A percentile compares a stretch with the other conserved stretches of the same genome.
Evolutionary conservation across 2,888 invertebrate species (phyloP).

Genomic region (Drosophila heteroneura): DNA sequence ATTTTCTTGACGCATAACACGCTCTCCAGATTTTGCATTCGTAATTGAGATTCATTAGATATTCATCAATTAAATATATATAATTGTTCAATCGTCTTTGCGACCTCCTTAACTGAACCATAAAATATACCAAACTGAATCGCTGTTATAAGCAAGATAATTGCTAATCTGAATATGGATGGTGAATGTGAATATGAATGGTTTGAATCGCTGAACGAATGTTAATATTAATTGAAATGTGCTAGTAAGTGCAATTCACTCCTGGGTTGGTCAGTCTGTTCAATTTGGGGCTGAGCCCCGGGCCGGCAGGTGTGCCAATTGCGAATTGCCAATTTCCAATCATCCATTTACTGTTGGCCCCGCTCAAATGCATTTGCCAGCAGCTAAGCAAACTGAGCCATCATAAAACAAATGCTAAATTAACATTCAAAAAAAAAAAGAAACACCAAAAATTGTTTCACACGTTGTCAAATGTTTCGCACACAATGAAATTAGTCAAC

Average conservation of each 20-base stretch:
- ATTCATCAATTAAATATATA: not conserved
- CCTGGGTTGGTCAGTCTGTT: constrained; percentile 9
- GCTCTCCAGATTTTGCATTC: not conserved
- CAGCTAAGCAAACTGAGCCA: constrained; percentile 34
- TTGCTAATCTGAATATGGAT: constrained; percentile 14
- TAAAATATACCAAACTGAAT: constrained; percentile 7
- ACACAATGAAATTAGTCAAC: constrained; percentile 32
- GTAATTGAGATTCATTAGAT: not conserved
- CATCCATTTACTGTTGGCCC: constrained; percentile 21
- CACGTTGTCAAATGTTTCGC: constrained; percentile 5
- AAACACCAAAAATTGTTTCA: too few relatives aligned
- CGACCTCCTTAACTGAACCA: not conserved
- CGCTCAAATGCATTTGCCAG: constrained; percentile 14
- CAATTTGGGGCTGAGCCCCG: constrained; percentile 17
- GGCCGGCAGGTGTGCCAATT: constrained; percentile 35
- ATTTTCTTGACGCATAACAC: not conserved
- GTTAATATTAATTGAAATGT: constrained; percentile 22
- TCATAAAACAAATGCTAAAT: constrained; percentile 4
- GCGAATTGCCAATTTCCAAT: constrained; percentile 32
- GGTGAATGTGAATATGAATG: constrained; percentile 16
- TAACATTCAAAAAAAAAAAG: not conserved
- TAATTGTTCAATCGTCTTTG: not conserved
- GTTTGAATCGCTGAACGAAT: constrained; percentile 11
- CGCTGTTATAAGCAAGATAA: constrained; percentile 2
- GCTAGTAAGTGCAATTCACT: constrained; percentile 16